Conservation (phyloP, 35 echinoderm and acorn worm genomes). For the Ophiothrix spiculata region DNA sequence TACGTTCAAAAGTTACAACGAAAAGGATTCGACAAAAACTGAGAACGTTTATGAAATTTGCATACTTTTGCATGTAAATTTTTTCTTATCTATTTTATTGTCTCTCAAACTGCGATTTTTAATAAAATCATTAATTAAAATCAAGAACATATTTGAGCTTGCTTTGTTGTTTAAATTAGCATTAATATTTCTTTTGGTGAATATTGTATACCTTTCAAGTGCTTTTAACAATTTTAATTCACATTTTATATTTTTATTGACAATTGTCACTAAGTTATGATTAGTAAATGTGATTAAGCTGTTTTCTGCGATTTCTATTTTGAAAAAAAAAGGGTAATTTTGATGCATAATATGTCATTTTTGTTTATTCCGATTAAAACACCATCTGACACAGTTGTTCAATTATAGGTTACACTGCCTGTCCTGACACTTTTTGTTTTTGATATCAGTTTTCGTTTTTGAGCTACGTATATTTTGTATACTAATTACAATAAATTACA, state of each 20-base stretch:
- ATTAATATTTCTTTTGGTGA: background rate
- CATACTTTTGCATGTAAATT: background rate
- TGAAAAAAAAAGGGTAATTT: background rate
- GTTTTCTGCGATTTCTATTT: background rate
- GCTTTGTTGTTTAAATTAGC: background rate
- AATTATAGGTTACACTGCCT: background rate
- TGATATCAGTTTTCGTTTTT: background rate
- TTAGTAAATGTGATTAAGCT: background rate
- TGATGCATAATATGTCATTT: too few relatives aligned
- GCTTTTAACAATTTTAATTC: background rate
- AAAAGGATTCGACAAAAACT: background rate
- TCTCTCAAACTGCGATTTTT: too few relatives aligned
- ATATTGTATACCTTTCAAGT: background rate
- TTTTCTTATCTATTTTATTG: too few relatives aligned
- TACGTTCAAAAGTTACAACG: too few relatives aligned
- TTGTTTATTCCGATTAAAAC: background rate
- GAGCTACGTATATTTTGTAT: background rate
- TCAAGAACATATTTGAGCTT: background rate
- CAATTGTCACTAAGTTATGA: background rate
- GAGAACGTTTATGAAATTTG: background rate
- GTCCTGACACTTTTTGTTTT: too few relatives aligned
- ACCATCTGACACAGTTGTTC: background rate
- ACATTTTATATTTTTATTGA: background rate
- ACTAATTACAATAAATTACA: too few relatives aligned
- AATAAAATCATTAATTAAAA: too few relatives aligned